Conservation (phyloP, 1,140 invertebrate species). For the Prorops nasuta region DNA sequence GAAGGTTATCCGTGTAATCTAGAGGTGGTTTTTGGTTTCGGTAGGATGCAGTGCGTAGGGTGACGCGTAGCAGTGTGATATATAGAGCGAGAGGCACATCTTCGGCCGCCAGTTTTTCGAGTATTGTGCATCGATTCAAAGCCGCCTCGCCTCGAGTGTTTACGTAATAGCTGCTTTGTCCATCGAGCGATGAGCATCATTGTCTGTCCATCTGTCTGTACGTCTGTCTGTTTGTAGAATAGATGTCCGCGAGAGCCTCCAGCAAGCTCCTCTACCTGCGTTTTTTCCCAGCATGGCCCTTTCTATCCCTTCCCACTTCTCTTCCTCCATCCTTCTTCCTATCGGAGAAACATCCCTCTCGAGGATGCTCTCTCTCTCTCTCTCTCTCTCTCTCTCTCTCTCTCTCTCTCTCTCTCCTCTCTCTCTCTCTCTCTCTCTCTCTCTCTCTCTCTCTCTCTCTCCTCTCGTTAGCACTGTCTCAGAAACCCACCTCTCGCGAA, state of each 20-base stretch:
- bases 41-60: too few species aligned
- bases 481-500: background rate
- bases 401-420: constrained; percentile 1
- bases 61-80: too few species aligned
- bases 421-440: background rate
- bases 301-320: too few species aligned
- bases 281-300: too few species aligned
- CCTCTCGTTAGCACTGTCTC: too few species aligned
- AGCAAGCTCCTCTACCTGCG: too few species aligned
- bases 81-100: background rate
- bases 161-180: constrained; percentile 58
- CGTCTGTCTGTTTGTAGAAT: constrained; percentile 51
- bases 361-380: background rate
- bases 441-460: background rate
- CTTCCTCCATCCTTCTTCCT: too few species aligned
- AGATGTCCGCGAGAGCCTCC: constrained; percentile 46
- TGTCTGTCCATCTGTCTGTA: constrained; percentile 46
- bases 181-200: constrained; percentile 53
- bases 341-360: constrained; percentile 12
- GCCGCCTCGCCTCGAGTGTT: constrained; percentile 29
- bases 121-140: background rate
- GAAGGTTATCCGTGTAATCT: background rate
- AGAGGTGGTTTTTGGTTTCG: too few species aligned
- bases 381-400: background rate
- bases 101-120: background rate